phyloP scores from a whole-genome alignment of 2,797 vertebrate species.

The Micromesistius poutassou region DNA sequence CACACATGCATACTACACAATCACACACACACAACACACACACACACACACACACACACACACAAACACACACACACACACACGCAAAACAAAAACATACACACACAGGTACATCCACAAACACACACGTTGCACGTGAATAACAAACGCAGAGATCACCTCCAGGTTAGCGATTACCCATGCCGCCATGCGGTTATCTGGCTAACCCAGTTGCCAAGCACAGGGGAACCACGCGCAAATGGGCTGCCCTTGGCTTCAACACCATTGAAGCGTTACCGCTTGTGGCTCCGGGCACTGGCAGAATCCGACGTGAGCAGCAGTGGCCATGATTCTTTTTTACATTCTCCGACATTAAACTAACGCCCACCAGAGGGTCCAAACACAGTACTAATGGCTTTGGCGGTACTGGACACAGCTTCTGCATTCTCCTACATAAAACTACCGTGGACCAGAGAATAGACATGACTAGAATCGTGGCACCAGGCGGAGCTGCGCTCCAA shows the following conservation, averaged over 20 bases:
- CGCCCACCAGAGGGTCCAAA: too few species aligned
- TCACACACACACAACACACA: neutral
- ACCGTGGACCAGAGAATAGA: too few species aligned
- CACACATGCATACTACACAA: neutral
- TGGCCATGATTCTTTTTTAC: neutral
- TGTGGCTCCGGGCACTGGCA: neutral
- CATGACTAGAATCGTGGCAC: too few species aligned
- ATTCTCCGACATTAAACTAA: neutral
- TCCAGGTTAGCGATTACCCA: neutral
- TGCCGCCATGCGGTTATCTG: conserved; percentile 21
- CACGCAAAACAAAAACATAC: too few species aligned
- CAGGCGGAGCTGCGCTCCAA: too few species aligned
- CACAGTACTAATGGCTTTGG: too few species aligned
- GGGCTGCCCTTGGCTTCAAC: neutral
- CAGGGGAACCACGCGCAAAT: conserved; percentile 1
- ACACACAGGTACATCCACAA: neutral
- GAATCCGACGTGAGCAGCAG: neutral
- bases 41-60: neutral
- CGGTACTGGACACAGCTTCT: too few species aligned
- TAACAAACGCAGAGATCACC: conserved; percentile 3
- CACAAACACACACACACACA: neutral
- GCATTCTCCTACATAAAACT: too few species aligned
- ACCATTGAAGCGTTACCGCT: neutral
- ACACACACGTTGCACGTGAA: neutral
- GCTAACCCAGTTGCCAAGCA: conserved; percentile 36